These are phyloP conservation scores for Eucriotettix oculatus DNA, from an alignment of 2,888 invertebrate genomes.

Conservation along the genomic window DNA sequence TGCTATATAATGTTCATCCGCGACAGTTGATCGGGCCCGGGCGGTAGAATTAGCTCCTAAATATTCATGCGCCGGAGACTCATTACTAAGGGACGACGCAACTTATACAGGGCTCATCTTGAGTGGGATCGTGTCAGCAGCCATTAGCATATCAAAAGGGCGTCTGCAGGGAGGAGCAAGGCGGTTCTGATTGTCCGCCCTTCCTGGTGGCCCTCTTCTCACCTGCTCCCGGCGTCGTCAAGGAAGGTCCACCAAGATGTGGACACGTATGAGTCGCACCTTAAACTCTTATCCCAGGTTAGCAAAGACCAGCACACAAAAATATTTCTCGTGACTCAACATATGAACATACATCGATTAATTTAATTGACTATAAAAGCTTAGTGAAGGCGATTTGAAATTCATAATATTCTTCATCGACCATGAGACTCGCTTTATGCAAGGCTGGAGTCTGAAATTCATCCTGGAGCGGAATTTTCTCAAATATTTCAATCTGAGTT, in stretches of 20 bases:
- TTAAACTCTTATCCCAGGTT: too few species aligned
- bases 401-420: too few species aligned
- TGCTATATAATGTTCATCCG: neutral
- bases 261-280: neutral
- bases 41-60: constrained; percentile 13
- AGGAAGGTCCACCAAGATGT: constrained; percentile 13
- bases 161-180: neutral
- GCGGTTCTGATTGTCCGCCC: neutral
- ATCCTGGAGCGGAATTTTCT: too few species aligned
- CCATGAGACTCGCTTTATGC: too few species aligned
- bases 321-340: too few species aligned
- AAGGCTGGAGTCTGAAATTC: too few species aligned
- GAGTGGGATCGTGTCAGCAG: constrained; percentile 1
- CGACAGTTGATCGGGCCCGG: neutral
- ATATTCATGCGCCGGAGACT: constrained; percentile 14
- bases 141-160: constrained; percentile 8
- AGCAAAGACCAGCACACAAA: too few species aligned
- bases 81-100: constrained; percentile 5
- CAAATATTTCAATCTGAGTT: too few species aligned
- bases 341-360: too few species aligned
- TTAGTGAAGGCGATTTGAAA: too few species aligned
- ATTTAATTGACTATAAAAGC: too few species aligned
- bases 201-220: too few species aligned
- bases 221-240: constrained; percentile 17
- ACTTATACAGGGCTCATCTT: constrained; percentile 4